phyloP scores from a whole-genome alignment of 2,888 invertebrate genomes.

The Tinea trinotella region DNA sequence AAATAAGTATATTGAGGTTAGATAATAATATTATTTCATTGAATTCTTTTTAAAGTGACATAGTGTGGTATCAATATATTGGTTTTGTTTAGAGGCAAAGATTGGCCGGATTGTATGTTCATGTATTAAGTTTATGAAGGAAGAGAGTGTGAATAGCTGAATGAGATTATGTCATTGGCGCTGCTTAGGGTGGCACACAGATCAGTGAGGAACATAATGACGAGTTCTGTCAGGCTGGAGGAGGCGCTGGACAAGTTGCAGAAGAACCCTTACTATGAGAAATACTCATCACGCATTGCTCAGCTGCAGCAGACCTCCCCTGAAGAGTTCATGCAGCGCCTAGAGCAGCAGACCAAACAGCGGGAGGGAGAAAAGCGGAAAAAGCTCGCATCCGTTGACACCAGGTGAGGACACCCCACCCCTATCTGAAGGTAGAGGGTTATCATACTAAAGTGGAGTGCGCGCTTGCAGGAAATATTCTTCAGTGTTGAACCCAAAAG shows the following conservation, averaged over 20 bases:
- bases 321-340: constrained; percentile 78
- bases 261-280: constrained; percentile 84
- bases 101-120: no score
- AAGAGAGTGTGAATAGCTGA: no score
- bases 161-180: no score
- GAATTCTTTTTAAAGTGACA: no score
- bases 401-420: constrained; percentile 34
- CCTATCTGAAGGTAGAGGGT: neutral
- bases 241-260: constrained; percentile 70
- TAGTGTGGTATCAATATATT: no score
- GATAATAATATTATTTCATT: no score
- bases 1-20: no score
- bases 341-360: constrained; percentile 67
- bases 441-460: neutral
- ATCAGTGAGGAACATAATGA: constrained; percentile 41
- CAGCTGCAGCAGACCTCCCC: constrained; percentile 81
- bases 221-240: constrained; percentile 47
- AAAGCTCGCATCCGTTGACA: constrained; percentile 45
- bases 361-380: constrained; percentile 42
- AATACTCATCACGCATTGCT: constrained; percentile 85
- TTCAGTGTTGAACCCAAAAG: constrained; percentile 76
- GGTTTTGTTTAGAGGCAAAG: no score
- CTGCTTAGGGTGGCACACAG: neutral
- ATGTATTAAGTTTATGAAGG: no score
- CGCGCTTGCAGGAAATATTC: constrained; percentile 68